phyloP scores from a whole-genome alignment of 2,888 invertebrate genomes.

The Fragum whitleyi region DNA sequence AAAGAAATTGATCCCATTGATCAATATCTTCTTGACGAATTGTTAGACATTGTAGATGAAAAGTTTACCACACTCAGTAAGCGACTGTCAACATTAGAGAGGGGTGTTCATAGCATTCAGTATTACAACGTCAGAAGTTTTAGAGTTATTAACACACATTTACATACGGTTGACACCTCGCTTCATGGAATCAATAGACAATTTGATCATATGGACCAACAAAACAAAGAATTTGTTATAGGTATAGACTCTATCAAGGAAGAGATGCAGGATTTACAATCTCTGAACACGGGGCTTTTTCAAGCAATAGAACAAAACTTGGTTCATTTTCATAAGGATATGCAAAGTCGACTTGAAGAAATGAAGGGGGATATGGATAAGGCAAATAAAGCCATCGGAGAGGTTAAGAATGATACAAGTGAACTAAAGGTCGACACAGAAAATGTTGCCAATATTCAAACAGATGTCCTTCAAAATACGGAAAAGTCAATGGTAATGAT shows the following conservation, averaged over 20 bases:
- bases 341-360: conserved; percentile 41
- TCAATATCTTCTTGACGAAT: conserved; percentile 70
- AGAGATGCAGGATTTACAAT: conserved; percentile 68
- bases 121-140: conserved; percentile 79
- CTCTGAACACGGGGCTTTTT: conserved; percentile 69
- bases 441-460: conserved; percentile 27
- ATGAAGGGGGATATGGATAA: conserved; percentile 44
- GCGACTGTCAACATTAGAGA: conserved; percentile 72
- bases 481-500: conserved; percentile 36
- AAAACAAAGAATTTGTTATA: conserved; percentile 60
- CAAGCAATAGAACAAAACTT: conserved; percentile 73
- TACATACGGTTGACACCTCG: conserved; percentile 69
- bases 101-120: conserved; percentile 75
- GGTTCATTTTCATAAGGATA: conserved; percentile 56
- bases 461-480: conserved; percentile 30
- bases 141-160: conserved; percentile 71
- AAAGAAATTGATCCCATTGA: conserved; percentile 65
- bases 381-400: conserved; percentile 28
- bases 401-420: conserved; percentile 50
- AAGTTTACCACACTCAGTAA: conserved; percentile 77
- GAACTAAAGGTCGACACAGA: conserved; percentile 33
- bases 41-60: conserved; percentile 76
- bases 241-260: conserved; percentile 64
- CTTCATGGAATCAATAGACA: conserved; percentile 67
- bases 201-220: conserved; percentile 67